Conservation (phyloP, 2,888 invertebrate species). For the Orchesellides sinensis region DNA sequence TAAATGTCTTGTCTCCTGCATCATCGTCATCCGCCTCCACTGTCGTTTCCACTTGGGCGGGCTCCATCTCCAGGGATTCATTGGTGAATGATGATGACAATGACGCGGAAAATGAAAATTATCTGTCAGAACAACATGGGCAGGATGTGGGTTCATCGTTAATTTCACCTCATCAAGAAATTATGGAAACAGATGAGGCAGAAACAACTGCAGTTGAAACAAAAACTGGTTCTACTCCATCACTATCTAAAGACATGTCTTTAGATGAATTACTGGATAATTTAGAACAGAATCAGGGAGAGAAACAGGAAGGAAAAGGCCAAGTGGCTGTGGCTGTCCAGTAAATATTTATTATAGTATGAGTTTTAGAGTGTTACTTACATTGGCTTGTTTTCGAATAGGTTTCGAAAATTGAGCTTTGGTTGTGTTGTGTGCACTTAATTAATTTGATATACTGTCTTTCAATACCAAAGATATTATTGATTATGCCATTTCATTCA, state of each 20-base stretch:
- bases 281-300: constrained; percentile 21
- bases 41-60: neutral
- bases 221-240: neutral
- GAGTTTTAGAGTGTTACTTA: too few species aligned
- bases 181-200: neutral
- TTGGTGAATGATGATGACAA: neutral
- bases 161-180: too few species aligned
- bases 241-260: constrained; percentile 9
- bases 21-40: constrained; percentile 20
- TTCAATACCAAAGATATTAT: too few species aligned
- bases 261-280: constrained; percentile 43
- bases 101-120: neutral
- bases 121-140: too few species aligned
- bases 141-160: too few species aligned
- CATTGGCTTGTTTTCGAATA: too few species aligned
- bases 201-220: neutral
- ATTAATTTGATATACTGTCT: too few species aligned
- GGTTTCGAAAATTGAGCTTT: too few species aligned
- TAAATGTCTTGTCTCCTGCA: neutral
- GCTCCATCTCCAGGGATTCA: neutral
- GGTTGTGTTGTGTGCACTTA: too few species aligned
- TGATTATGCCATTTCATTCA: too few species aligned
- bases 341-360: too few species aligned
- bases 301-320: neutral
- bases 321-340: constrained; percentile 33